phyloP scores from a whole-genome alignment of 1,140 invertebrate genomes.

The Drosophila tsacasi region DNA sequence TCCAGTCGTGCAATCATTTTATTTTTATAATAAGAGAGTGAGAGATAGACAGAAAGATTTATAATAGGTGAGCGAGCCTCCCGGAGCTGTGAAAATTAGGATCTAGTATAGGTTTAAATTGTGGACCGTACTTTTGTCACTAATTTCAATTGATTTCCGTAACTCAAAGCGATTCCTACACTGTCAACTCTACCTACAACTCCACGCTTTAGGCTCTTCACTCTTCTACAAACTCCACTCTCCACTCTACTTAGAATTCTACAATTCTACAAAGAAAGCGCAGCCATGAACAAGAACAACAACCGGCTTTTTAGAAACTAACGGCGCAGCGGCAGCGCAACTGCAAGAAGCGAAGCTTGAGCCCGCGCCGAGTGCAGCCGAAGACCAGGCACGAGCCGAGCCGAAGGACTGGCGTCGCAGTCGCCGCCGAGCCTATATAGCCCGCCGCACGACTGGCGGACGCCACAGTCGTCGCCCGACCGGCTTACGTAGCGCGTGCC shows the following conservation, averaged over 20 bases:
- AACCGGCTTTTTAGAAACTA: slow-evolving; percentile 6
- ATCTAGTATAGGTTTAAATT: too few species aligned
- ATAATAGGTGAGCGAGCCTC: too few species aligned
- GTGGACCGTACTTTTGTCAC: not conserved
- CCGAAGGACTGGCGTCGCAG: slow-evolving; percentile 5
- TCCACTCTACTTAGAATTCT: not conserved
- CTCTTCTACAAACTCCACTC: not conserved
- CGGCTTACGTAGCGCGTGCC: slow-evolving; percentile 62
- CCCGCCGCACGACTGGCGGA: slow-evolving; percentile 52
- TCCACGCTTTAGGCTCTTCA: not conserved
- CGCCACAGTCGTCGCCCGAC: slow-evolving; percentile 70
- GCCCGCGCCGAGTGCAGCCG: not conserved
- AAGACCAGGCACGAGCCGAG: slow-evolving; percentile 2
- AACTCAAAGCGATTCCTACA: not conserved
- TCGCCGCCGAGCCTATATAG: slow-evolving; percentile 46
- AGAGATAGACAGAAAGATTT: too few species aligned
- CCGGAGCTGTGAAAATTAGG: too few species aligned
- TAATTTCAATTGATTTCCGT: not conserved
- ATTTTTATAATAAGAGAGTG: too few species aligned
- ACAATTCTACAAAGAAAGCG: not conserved
- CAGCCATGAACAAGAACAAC: not conserved
- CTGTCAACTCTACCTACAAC: not conserved
- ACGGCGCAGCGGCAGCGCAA: slow-evolving; percentile 29
- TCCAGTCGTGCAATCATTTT: too few species aligned
- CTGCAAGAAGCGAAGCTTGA: slow-evolving; percentile 11